Percentiles rank a stretch among this genome's conserved stretches.
Conservation (phyloP, 2,797 vertebrate genomes). For the Dipus sagitta region DNA sequence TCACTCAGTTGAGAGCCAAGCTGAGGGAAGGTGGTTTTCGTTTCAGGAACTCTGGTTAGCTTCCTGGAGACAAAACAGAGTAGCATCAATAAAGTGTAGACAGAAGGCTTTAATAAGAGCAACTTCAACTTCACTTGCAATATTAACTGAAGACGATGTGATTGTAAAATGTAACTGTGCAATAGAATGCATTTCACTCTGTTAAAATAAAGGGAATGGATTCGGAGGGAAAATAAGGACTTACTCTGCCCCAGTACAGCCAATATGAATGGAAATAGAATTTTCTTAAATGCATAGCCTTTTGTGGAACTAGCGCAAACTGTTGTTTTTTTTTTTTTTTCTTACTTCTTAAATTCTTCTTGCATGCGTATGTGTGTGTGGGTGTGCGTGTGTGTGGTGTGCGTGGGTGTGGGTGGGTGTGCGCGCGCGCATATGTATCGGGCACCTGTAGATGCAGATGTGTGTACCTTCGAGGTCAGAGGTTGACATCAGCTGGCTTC, state of each 20-base stretch:
- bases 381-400: too few species aligned
- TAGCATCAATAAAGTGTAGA: slow-evolving; percentile 82
- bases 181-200: background rate
- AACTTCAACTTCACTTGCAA: slow-evolving; percentile 73
- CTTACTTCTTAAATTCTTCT: too few species aligned
- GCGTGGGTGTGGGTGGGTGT: too few species aligned
- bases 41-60: slow-evolving; percentile 84
- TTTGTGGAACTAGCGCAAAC: slow-evolving; percentile 9
- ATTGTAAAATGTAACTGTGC: background rate
- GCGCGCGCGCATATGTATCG: too few species aligned
- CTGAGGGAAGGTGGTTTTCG: slow-evolving; percentile 84
- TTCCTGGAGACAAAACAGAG: slow-evolving; percentile 87
- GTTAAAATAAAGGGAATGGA: background rate
- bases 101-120: slow-evolving; percentile 73
- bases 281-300: slow-evolving; percentile 49
- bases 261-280: background rate
- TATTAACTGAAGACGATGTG: background rate
- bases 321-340: too few species aligned
- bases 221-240: background rate
- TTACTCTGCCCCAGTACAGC: background rate
- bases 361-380: too few species aligned
- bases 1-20: slow-evolving; percentile 82
- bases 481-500: too few species aligned
- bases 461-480: too few species aligned
- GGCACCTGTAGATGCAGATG: too few species aligned